These are phyloP conservation scores for Cottus gobio DNA, from an alignment of 2,113 vertebrate genomes.

Conservation along the genomic window DNA sequence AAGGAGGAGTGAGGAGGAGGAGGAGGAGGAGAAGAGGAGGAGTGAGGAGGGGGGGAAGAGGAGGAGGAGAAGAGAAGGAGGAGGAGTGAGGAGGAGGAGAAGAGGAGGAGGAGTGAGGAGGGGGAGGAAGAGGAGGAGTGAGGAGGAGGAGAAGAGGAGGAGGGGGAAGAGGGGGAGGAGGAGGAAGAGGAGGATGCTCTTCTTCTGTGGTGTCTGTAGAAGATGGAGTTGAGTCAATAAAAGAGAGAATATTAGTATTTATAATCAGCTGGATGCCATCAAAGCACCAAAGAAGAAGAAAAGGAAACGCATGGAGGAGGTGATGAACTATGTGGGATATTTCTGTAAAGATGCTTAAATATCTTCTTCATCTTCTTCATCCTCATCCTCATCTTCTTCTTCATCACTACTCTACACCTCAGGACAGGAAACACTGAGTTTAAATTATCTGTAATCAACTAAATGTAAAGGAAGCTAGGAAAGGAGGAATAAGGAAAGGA, in stretches of 20 bases:
- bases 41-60: too few relatives aligned
- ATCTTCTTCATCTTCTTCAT: background rate
- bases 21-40: too few relatives aligned
- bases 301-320: background rate
- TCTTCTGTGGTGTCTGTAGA: background rate
- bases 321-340: too few relatives aligned
- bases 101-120: background rate
- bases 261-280: background rate
- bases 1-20: too few relatives aligned
- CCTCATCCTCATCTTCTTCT: too few relatives aligned
- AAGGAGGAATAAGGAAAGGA: background rate
- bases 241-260: background rate
- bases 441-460: too few relatives aligned
- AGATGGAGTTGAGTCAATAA: background rate
- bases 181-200: slow-evolving; percentile 40
- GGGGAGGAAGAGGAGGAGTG: background rate
- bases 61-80: background rate
- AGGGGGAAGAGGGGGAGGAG: slow-evolving; percentile 11
- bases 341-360: background rate
- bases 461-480: too few relatives aligned
- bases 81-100: background rate
- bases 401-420: too few relatives aligned
- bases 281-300: background rate
- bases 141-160: background rate
- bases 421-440: too few relatives aligned